Conservation (phyloP, 2,113 vertebrate genomes). For the Heptranchias perlo region DNA sequence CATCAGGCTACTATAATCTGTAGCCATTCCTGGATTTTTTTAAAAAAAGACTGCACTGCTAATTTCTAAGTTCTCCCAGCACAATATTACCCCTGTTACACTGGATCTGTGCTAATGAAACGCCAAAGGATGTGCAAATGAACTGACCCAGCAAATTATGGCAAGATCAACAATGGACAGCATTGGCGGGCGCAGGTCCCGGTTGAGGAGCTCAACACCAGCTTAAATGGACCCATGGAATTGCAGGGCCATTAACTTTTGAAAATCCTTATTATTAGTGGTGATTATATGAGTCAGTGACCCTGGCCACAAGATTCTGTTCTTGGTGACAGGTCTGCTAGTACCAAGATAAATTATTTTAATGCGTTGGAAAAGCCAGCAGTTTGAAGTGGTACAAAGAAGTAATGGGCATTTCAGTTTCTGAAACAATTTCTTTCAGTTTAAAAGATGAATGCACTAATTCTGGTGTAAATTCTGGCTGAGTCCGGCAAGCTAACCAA, state of each 20-base stretch:
- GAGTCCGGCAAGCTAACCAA: background rate
- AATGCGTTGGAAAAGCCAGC: constrained; percentile 22
- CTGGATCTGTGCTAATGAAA: background rate
- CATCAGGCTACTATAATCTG: background rate
- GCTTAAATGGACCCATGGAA: background rate
- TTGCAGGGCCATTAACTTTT: constrained; percentile 24
- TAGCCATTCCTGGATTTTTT: background rate
- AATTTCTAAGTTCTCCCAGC: background rate
- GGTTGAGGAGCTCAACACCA: background rate
- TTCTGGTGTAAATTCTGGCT: background rate
- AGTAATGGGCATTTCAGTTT: background rate
- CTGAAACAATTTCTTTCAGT: background rate
- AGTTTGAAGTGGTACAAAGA: background rate
- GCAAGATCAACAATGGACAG: background rate
- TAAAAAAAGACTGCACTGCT: background rate
- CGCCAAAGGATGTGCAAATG: background rate
- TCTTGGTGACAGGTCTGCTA: background rate
- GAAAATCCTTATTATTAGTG: constrained; percentile 27
- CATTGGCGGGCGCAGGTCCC: background rate
- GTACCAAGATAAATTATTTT: constrained; percentile 23
- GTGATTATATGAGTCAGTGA: constrained; percentile 18
- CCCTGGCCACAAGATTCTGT: constrained; percentile 19
- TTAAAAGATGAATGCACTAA: background rate
- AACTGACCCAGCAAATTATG: background rate
- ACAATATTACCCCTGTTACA: background rate